Evolutionary conservation across 2,797 vertebrate species (phyloP).

Genomic region (Acanthurus lineatus): DNA sequence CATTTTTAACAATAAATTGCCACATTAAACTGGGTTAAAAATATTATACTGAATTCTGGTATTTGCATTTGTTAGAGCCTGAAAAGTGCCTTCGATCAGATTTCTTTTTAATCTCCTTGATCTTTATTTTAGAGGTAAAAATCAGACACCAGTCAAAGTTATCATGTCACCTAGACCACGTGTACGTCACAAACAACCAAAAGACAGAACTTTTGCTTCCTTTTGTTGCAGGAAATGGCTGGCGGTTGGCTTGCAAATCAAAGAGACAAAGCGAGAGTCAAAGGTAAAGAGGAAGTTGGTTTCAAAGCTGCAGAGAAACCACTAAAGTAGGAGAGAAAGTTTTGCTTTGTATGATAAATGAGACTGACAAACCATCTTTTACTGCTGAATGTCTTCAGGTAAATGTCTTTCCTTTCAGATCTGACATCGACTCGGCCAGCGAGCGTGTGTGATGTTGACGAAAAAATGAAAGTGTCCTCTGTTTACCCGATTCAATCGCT

Average conservation of each 20-base stretch:
- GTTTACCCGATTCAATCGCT: slow-evolving; percentile 34
- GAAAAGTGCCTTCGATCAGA: background rate
- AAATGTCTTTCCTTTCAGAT: slow-evolving; percentile 43
- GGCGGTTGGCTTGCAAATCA: background rate
- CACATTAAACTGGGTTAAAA: no score
- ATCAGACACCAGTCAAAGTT: background rate
- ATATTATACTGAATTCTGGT: no score
- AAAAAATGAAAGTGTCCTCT: slow-evolving; percentile 17
- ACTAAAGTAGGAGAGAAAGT: background rate
- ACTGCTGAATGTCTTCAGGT: background rate
- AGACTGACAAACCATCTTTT: background rate
- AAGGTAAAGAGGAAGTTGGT: slow-evolving; percentile 55
- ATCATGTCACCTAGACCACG: background rate
- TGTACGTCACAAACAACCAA: background rate
- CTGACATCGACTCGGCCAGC: background rate
- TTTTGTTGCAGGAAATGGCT: slow-evolving; percentile 69
- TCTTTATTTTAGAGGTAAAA: background rate
- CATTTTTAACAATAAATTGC: no score
- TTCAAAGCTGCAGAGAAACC: background rate
- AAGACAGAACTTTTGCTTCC: background rate
- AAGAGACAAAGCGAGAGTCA: background rate
- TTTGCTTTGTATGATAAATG: background rate
- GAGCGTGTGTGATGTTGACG: fast-evolving
- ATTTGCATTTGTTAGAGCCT: no score
- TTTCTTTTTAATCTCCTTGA: background rate